Conservation (phyloP, 1,140 invertebrate genomes). For the Ostrea denselamellosa region DNA sequence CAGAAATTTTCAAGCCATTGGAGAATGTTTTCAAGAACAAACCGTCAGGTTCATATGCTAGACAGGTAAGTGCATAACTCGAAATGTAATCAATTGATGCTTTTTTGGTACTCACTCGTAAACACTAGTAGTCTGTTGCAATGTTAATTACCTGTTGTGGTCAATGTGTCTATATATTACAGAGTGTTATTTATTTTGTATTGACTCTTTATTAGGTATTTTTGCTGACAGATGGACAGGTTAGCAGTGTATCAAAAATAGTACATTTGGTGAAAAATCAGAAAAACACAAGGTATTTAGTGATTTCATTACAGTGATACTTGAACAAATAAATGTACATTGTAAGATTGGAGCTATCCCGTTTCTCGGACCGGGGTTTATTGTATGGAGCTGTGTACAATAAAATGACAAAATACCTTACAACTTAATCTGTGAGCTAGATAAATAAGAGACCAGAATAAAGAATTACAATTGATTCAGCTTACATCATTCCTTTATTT, state of each 20-base stretch:
- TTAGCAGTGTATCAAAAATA: neutral
- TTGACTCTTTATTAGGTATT: conserved; percentile 17
- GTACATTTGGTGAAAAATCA: conserved; percentile 12
- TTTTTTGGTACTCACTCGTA: too few species aligned
- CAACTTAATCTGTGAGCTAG: neutral
- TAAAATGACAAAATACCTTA: too few species aligned
- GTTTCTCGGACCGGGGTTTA: neutral
- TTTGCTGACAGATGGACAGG: conserved; percentile 42
- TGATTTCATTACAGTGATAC: too few species aligned
- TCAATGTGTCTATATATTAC: too few species aligned
- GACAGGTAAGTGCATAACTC: conserved; percentile 5
- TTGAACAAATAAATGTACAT: too few species aligned
- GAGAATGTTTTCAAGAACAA: conserved; percentile 34
- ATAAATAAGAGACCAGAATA: neutral
- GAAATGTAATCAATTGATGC: too few species aligned
- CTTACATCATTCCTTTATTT: neutral
- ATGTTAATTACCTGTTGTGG: too few species aligned
- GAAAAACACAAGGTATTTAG: conserved; percentile 35
- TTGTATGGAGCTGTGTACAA: neutral
- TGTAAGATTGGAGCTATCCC: too few species aligned
- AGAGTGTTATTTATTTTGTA: too few species aligned
- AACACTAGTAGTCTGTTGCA: too few species aligned
- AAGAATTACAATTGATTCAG: neutral
- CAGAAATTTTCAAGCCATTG: conserved; percentile 52
- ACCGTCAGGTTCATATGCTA: neutral